These are phyloP conservation scores for Limnephilus lunatus DNA, from an alignment of 2,888 invertebrate species.

Conservation along the genomic window DNA sequence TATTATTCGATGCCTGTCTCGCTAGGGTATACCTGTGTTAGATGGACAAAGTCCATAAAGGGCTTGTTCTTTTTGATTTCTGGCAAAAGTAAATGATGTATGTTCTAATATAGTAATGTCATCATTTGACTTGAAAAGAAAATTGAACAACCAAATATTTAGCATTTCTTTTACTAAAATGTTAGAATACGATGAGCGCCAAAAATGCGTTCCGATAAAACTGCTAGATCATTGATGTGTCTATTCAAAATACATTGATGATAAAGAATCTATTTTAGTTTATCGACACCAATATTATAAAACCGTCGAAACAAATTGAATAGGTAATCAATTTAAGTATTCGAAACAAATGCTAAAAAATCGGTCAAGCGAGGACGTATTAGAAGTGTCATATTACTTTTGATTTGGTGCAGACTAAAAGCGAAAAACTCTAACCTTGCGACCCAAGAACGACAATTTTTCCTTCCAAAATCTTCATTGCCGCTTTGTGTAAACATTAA, in stretches of 20 bases:
- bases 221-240: background rate
- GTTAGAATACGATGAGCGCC: background rate
- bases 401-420: constrained; percentile 7
- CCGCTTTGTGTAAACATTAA: constrained; percentile 42
- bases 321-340: background rate
- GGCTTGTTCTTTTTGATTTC: background rate
- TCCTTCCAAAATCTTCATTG: constrained; percentile 87
- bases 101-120: background rate
- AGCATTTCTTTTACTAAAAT: background rate
- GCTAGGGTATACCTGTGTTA: no score
- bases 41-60: background rate
- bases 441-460: constrained; percentile 92
- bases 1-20: no score
- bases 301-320: background rate
- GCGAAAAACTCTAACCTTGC: constrained; percentile 80
- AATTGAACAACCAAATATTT: background rate
- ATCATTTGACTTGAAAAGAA: background rate
- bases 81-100: background rate
- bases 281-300: background rate
- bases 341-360: constrained; percentile 38
- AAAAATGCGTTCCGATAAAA: background rate
- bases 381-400: constrained; percentile 53
- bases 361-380: constrained; percentile 33
- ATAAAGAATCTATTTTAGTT: background rate
- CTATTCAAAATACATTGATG: background rate